Conservation (phyloP, 2,113 vertebrate genomes). For the Smithornis capensis region DNA sequence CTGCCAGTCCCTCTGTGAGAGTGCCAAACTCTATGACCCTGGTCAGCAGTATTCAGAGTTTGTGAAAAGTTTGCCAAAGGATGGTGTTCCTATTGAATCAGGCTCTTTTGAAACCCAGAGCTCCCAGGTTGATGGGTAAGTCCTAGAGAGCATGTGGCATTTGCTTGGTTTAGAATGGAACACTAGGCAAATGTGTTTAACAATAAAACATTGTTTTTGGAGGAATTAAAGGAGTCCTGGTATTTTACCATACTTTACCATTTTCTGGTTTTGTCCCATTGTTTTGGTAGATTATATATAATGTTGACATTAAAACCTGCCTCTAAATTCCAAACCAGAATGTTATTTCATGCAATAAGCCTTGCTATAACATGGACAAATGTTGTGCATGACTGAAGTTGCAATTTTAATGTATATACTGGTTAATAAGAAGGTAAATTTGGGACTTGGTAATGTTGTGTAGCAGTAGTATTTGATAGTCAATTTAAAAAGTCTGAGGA, state of each 20-base stretch:
- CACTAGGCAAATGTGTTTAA: background rate
- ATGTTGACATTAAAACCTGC: background rate
- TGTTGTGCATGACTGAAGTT: background rate
- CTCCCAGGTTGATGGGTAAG: slow-evolving; percentile 83
- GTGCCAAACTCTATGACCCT: slow-evolving; percentile 92
- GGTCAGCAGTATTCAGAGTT: slow-evolving; percentile 92
- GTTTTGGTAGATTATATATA: background rate
- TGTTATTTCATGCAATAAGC: background rate
- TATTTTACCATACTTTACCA: background rate
- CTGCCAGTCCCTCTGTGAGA: slow-evolving; percentile 90
- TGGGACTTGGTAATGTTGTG: background rate
- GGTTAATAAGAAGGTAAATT: background rate
- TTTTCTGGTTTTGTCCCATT: background rate
- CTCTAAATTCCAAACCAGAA: background rate
- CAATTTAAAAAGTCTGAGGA: background rate
- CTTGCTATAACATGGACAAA: background rate
- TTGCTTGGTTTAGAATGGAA: background rate
- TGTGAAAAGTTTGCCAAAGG: slow-evolving; percentile 82
- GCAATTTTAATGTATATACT: background rate
- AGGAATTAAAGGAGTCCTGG: background rate
- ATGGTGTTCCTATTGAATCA: slow-evolving; percentile 73
- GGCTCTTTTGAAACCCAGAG: slow-evolving; percentile 74
- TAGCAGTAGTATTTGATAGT: background rate
- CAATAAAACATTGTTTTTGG: background rate
- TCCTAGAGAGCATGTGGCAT: background rate